Evolutionary conservation across 1,140 invertebrate species (phyloP), one percentile per base, ranked within the genome.

Genomic region (Vanessa atalanta): DNA sequence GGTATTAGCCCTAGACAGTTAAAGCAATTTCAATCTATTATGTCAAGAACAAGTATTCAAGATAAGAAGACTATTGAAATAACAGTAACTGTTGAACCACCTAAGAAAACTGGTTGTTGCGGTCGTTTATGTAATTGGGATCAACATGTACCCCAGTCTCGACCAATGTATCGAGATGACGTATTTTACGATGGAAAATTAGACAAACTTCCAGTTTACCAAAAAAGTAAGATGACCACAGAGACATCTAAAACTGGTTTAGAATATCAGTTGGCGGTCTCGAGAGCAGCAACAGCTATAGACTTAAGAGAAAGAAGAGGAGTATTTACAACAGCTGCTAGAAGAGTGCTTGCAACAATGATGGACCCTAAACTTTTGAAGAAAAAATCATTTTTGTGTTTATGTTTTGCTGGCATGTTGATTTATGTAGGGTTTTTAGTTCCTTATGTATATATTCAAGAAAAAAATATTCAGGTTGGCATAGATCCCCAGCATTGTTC

Each of bases 151-250:
- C 77, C 83, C 16, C 89, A 94, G 48, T 94, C 95, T 63, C 89
- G 96, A 55, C 96, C 96, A 20, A 94, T 97, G 88, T 97, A 97
- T 87, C 93, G 97, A 75, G 96, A 98, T 87, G 97, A 98, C 84
- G 97, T 97, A 73, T 98, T 98, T 93, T 97, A 97, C 83, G 95
- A 95, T 16, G 97, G 96, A 1, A 97, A 96, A 66, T 88, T 98
- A 70, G 94, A 94, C 68, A 94, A 96, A 76, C 92, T 98, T 71
- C 95, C 96, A 1, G 95, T 96, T 79, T 97, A 97, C 83, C 95
- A 95, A 75, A 97, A 96, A 80, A 90, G 88, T 83, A 81, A 77
- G 67, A 69, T 87, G 53, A 80, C 84, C 57, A 82, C 79, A 53
- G 70, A 60, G 11, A 81, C 83, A 70, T 75, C 31, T 9, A 88